Base-by-base conservation (phyloP, 2,888 invertebrate species). In the Caenorhabditis angaria region DNA sequence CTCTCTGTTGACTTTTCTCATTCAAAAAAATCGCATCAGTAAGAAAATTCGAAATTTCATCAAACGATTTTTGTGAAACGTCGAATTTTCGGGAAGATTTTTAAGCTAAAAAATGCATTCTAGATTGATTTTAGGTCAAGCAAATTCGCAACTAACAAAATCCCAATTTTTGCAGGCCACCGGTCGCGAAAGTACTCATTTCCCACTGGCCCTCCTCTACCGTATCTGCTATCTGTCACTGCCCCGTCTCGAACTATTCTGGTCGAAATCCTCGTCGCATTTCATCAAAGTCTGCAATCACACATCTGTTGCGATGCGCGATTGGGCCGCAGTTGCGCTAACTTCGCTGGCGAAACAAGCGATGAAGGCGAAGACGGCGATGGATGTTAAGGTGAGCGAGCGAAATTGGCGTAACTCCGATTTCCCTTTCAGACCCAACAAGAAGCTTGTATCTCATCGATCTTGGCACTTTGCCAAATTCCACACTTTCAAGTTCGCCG, bases 271-370 rank as follows among this genome's bases (percentile, higher is more conserved):
- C 1, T 59, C 76, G 1, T 48, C 48, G n/a, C 79, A 79, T 55
- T 79, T 77, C 32, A 67, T 77, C 27, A 72, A 75, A 84, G 76
- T 85, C n/a, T 83, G 84, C 65, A 75, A 74, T 22, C 84, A 87
- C 58, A 78, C 82, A 1, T 78, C 89, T 66, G 71, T 81, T 2
- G 84, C 84, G 2, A 85, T 97, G 94, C 90, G 97, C 47, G 95
- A 95, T 88, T 97, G 96, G 96, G 97, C 97, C 0, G 95, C 96
- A 0, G 95, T 96, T 89, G 95, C 96, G 0, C 92, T 97, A 62
- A 96, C 97, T 0, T 94, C 94, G 87, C 90, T 97, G 56, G 94
- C 97, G 0, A 94, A 94, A 88, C 93, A 94, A 0, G 95, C 96
- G 1, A 91, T 97, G 61, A 82, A 82, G 61, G 65, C 77, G 28